phyloP scores from a whole-genome alignment of 2,113 vertebrate species.

The Gulo gulo region DNA sequence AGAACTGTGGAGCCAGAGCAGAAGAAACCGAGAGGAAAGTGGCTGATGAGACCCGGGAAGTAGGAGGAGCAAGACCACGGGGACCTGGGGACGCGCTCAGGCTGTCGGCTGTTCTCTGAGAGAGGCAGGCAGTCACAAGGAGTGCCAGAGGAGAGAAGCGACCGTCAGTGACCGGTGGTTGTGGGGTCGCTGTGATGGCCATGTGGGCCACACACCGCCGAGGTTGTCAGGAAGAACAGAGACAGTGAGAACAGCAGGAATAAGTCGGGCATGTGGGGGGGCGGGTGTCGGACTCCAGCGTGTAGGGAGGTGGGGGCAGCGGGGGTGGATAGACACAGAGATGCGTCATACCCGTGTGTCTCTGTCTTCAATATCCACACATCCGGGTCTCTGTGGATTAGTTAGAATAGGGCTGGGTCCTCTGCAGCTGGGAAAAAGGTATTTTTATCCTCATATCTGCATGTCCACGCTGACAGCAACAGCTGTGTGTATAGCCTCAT shows the following conservation, averaged over 20 bases:
- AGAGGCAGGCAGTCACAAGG: neutral
- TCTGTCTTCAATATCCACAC: neutral
- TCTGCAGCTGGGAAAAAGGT: neutral
- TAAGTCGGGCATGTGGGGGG: neutral
- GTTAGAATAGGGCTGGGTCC: neutral
- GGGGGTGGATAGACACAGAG: no score
- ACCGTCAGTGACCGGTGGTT: neutral
- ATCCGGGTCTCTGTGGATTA: neutral
- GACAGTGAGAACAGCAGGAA: neutral
- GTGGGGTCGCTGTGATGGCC: neutral
- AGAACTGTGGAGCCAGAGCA: neutral
- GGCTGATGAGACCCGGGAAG: rapidly evolving
- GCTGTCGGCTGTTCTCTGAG: neutral
- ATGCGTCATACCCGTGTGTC: no score
- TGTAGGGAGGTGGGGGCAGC: neutral
- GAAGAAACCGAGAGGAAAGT: neutral
- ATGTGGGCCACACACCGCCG: neutral
- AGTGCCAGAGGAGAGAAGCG: neutral
- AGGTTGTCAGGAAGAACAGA: neutral
- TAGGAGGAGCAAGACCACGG: neutral
- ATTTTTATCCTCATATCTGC: neutral
- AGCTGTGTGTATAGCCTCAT: neutral
- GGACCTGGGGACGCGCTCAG: rapidly evolving
- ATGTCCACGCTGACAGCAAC: neutral
- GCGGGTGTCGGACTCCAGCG: rapidly evolving